These are phyloP conservation scores for Arnoldichthys spilopterus DNA, from an alignment of 2,797 vertebrate genomes.

Conservation along the genomic window DNA sequence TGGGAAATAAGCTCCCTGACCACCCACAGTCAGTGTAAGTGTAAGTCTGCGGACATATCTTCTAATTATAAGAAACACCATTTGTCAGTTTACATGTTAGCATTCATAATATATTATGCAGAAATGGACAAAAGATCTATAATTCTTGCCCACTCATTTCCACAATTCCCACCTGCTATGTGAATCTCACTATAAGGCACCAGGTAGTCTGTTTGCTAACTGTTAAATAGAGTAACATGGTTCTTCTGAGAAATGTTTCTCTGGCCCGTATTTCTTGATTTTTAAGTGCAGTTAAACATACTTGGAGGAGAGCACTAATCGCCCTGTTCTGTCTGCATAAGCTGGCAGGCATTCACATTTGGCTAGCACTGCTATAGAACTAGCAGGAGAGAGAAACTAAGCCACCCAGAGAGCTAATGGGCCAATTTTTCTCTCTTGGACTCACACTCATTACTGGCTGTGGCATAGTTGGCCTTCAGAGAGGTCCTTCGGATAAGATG, in stretches of 20 bases:
- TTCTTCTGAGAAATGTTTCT: no score
- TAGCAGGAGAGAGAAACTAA: background rate
- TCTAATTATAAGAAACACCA: no score
- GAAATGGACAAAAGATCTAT: no score
- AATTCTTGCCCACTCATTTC: no score
- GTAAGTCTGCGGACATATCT: background rate
- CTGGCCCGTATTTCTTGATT: background rate
- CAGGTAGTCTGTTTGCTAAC: no score
- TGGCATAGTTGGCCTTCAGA: background rate
- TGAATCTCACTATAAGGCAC: no score
- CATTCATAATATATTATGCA: no score
- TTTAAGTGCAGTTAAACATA: background rate
- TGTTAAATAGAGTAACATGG: no score
- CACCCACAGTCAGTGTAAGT: background rate
- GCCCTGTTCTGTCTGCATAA: background rate
- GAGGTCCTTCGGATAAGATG: background rate
- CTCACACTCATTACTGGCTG: background rate
- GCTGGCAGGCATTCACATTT: background rate
- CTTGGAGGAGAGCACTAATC: background rate
- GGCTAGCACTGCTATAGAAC: background rate
- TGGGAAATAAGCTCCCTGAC: slow-evolving; percentile 1
- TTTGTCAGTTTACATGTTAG: no score
- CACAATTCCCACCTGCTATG: no score
- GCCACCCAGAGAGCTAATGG: background rate
- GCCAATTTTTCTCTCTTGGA: background rate